Evolutionary conservation across 2,113 vertebrate genomes (phyloP), one percentile per base, ranked within the genome.

Genomic region (Labeo rohita): DNA sequence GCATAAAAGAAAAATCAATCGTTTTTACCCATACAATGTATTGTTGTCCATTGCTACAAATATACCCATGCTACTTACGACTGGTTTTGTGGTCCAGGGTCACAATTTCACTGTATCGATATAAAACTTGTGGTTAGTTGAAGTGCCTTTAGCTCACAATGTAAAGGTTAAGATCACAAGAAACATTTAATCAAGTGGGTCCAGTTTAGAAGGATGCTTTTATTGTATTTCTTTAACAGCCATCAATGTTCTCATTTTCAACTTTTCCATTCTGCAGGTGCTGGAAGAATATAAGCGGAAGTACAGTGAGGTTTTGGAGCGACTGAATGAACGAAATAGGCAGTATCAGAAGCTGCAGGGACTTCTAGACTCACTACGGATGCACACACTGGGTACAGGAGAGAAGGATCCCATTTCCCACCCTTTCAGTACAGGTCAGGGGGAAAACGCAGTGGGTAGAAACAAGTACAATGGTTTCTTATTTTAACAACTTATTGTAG

Each of bases 241-340:
- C 7, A 18, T 43, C 7, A 70, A 18, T 43, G 66, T 70, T 1
- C 66, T 43, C 3, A 54, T 16, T 36, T 54, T 50, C 75, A 77
- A 18, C 13, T 36, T 54, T 54, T 34, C 10, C 49, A 34, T 10
- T 54, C 49, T 54, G 1, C 80, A 95, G 95, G 90, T 97, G 89
- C 93, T 96, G 91, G 97, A 97, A 63, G 97, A 98, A 86, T 97
- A 97, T 72, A 97, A 97, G 92, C 95, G 94, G 84, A 97, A 97
- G 91, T 96, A 97, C 93, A 96, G 93, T 39, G 97, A 97, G 80
- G 95, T 97, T 73, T 96, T 96, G 1, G 96, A 97, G 91, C 95
- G 95, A 87, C 95, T 98, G 87, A 96, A 97, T 95, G 96, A 97
- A 87, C 94, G 96, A 89, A 97, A 97, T 93, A 91, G 95, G 23